These are phyloP conservation scores for Bombus pascuorum DNA, from an alignment of 1,140 invertebrate genomes.

Conservation along the genomic window DNA sequence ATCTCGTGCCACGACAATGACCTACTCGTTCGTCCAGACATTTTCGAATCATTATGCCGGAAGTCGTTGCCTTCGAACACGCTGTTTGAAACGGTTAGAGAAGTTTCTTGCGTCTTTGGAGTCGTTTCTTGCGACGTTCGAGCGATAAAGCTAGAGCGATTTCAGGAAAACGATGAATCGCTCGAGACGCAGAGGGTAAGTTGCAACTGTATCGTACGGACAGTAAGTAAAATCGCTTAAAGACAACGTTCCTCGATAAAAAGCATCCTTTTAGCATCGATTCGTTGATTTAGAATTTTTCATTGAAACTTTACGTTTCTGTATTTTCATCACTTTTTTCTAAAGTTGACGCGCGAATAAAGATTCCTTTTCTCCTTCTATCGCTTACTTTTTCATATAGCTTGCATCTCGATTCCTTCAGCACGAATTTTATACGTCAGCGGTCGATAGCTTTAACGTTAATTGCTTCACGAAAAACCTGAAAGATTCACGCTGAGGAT, in stretches of 20 bases:
- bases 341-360: not conserved
- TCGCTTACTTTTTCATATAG: not conserved
- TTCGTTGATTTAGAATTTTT: too few relatives aligned
- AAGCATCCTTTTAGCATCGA: too few relatives aligned
- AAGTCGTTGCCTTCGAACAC: not conserved
- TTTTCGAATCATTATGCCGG: not conserved
- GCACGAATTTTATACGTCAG: not conserved
- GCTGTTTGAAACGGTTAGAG: not conserved
- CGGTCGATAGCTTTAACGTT: not conserved
- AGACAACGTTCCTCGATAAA: too few relatives aligned
- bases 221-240: too few relatives aligned
- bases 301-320: too few relatives aligned
- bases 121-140: not conserved
- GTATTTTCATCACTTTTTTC: too few relatives aligned
- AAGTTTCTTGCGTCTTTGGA: not conserved
- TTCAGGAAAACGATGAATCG: not conserved
- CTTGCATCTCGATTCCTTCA: not conserved
- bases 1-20: constrained; percentile 8
- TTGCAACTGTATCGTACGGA: not conserved
- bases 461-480: not conserved
- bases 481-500: not conserved
- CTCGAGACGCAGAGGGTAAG: not conserved
- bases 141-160: not conserved
- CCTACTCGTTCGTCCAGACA: not conserved
- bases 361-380: not conserved